A percentile compares a stretch with the other conserved stretches of the same genome.
Conservation (phyloP, 2,113 vertebrate species). For the Baryphthengus martii region DNA sequence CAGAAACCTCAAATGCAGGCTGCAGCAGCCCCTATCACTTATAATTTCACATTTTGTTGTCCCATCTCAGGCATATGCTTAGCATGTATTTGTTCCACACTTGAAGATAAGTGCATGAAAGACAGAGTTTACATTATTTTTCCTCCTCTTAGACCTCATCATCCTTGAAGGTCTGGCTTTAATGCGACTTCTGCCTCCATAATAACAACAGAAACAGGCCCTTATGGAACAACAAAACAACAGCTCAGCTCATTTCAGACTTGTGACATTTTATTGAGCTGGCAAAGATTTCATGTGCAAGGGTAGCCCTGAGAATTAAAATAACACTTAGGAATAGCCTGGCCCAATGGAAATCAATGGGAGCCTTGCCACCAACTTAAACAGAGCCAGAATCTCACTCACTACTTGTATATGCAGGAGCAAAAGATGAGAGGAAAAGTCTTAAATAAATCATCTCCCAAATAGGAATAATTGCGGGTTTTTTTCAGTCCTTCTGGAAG, state of each 20-base stretch:
- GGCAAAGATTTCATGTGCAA: neutral
- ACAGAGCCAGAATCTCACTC: neutral
- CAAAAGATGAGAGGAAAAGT: constrained; percentile 62
- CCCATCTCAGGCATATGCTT: neutral
- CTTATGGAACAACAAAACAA: neutral
- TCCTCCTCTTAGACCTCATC: neutral
- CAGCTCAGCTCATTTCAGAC: neutral
- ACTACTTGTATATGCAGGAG: constrained; percentile 37
- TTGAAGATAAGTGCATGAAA: neutral
- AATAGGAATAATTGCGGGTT: constrained; percentile 72
- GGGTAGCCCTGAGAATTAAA: neutral
- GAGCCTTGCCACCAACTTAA: neutral
- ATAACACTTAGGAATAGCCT: neutral
- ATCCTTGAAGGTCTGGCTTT: neutral
- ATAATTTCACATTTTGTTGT: neutral
- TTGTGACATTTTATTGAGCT: constrained; percentile 30
- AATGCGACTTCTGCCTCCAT: neutral
- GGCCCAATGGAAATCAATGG: neutral
- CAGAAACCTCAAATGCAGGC: neutral
- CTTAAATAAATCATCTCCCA: constrained; percentile 73
- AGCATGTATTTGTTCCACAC: neutral
- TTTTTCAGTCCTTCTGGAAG: constrained; percentile 71
- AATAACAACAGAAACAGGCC: neutral
- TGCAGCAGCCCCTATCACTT: neutral
- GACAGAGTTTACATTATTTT: neutral